Evolutionary conservation across 1,140 invertebrate genomes (phyloP).

Genomic region (Pygmarrhopalites habei): DNA sequence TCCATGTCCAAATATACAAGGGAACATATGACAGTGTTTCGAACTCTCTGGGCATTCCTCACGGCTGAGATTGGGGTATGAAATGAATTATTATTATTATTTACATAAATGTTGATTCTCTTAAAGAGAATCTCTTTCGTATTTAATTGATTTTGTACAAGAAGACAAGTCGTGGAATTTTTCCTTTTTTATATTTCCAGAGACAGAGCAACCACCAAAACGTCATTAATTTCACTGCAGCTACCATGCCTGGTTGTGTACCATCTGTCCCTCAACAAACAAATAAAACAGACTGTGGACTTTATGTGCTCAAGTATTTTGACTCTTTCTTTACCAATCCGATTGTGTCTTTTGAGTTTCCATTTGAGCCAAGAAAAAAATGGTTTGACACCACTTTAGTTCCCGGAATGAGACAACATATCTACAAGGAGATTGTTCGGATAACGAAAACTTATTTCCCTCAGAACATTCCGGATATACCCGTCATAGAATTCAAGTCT

Average conservation of each 20-base stretch:
- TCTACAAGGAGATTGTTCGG: background rate
- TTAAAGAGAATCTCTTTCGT: background rate
- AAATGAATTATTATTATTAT: background rate
- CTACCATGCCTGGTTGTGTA: conserved; percentile 2
- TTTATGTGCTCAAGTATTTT: background rate
- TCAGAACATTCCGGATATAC: background rate
- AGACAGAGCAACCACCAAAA: background rate
- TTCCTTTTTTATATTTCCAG: background rate
- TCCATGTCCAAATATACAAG: background rate
- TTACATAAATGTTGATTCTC: background rate
- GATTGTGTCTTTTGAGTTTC: background rate
- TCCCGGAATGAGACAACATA: background rate
- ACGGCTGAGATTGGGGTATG: background rate
- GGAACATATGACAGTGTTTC: background rate
- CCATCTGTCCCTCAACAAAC: background rate
- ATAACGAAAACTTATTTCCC: background rate
- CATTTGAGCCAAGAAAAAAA: background rate
- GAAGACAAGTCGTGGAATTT: background rate
- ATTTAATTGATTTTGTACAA: background rate
- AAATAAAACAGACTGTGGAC: conserved; percentile 1
- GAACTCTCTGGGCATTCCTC: background rate
- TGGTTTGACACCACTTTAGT: background rate
- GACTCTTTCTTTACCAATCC: background rate
- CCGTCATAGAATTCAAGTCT: too few relatives aligned
- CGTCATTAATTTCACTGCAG: background rate